Conservation (phyloP, 2,113 vertebrate genomes). For the Pseudopodoces humilis region DNA sequence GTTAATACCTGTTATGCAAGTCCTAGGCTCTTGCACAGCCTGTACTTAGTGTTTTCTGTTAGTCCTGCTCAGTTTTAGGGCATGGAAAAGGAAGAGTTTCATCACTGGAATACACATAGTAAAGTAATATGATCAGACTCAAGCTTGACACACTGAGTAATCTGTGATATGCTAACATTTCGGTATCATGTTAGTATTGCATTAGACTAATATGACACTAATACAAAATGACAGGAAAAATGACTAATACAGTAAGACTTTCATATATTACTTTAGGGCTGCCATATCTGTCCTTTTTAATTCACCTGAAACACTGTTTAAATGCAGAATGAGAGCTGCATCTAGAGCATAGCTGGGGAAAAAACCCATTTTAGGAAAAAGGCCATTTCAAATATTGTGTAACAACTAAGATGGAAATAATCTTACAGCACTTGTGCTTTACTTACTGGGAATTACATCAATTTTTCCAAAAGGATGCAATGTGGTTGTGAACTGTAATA, state of each 20-base stretch:
- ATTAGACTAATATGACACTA: constrained; percentile 80
- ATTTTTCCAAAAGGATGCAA: neutral
- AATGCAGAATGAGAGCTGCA: neutral
- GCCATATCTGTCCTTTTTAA: constrained; percentile 70
- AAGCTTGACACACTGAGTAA: constrained; percentile 73
- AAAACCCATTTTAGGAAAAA: neutral
- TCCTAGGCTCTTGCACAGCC: neutral
- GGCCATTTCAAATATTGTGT: neutral
- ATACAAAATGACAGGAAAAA: constrained; percentile 76
- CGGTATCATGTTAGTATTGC: constrained; percentile 73
- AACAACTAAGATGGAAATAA: neutral
- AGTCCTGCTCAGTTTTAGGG: neutral
- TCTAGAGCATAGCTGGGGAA: neutral
- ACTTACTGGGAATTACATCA: neutral
- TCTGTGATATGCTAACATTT: constrained; percentile 79
- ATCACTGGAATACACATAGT: constrained; percentile 2
- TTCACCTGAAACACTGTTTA: constrained; percentile 70
- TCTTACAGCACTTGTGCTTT: neutral
- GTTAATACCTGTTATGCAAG: neutral
- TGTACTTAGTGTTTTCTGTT: neutral
- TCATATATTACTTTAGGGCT: constrained; percentile 67
- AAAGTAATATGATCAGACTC: constrained; percentile 72
- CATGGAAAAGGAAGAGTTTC: neutral
- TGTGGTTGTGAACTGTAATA: neutral
- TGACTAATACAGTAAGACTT: constrained; percentile 78